These are phyloP conservation scores for Enteromius anoplus DNA, from an alignment of 2,797 vertebrate genomes.

Conservation along the genomic window DNA sequence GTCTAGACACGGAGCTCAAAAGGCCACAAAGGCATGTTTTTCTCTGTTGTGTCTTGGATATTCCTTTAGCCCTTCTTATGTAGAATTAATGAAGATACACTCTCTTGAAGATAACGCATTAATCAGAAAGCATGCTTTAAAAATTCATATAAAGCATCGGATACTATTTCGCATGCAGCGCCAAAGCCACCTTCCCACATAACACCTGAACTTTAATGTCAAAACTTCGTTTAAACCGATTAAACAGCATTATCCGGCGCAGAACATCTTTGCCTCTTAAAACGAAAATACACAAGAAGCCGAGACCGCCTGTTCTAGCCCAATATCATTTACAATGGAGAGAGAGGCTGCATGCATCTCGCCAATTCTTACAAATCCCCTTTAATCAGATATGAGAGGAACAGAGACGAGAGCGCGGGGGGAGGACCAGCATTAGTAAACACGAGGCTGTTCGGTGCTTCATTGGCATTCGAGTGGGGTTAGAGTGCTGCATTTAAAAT, in stretches of 20 bases:
- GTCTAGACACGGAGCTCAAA: slow-evolving; percentile 3
- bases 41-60: slow-evolving; percentile 1
- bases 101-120: slow-evolving; percentile 31
- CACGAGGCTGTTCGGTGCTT: slow-evolving; percentile 97
- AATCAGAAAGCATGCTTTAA: slow-evolving; percentile 27
- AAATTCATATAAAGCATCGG: neutral
- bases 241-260: neutral
- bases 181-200: neutral
- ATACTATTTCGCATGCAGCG: slow-evolving; percentile 19
- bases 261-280: slow-evolving; percentile 29
- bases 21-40: neutral
- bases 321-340: slow-evolving; percentile 90
- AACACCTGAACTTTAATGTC: slow-evolving; percentile 29
- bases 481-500: slow-evolving; percentile 99
- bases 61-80: neutral
- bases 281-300: slow-evolving; percentile 42
- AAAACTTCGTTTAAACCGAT: slow-evolving; percentile 28
- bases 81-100: slow-evolving; percentile 33
- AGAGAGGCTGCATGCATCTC: slow-evolving; percentile 86
- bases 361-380: slow-evolving; percentile 91
- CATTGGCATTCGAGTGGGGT: slow-evolving; percentile 99
- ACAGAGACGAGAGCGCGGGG: slow-evolving; percentile 84
- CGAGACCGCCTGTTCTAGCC: slow-evolving; percentile 61
- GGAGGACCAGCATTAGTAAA: slow-evolving; percentile 98
- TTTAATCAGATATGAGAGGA: slow-evolving; percentile 99